Base-by-base conservation (phyloP, 1,140 invertebrate species). In the Trinorchestia longiramus region DNA sequence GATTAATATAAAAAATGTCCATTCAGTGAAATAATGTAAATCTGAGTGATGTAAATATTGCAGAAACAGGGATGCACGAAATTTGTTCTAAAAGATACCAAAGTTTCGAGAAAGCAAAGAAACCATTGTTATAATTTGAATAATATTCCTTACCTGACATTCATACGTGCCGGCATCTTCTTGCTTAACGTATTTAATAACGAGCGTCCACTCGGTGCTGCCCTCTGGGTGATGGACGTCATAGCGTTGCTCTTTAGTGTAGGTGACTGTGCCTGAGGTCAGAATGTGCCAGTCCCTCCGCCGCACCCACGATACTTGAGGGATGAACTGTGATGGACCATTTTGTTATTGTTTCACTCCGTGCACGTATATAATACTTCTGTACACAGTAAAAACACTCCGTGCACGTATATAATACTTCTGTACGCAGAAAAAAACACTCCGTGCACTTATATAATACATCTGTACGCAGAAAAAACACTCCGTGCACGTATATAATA, bases 81-180 rank as follows among this genome's bases (percentile, higher is more conserved):
- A 53, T 53, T 53, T 53, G 6, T 53, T 6, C 19, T 53, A 11
- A n/a, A 19, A 53, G 19, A 53, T 53, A 19, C 6, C 47, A 53
- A 53, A 53, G 47, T 53, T 53, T 53, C 47, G 47, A 53, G 8
- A 53, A 6, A 53, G 47, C 19, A 11, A 11, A 77, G 15, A 28
- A 77, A 77, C 15, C 62, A n/a, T 77, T 1, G 36, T 28, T 77
- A 36, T 23, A 36, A 19, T 77, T 77, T 19, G n/a, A n/a, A 36
- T 23, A 36, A 8, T 53, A 53, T 53, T 19, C 15, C 90, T 53
- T 19, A 96, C 95, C 98, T 99, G 99, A 97, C 99, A 99, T 97
- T 99, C 99, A 97, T 99, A 99, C 95, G 98, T 98, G 96, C 99
- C 99, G 97, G 99, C 99, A 97, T 99, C 99, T 57, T 98, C 97